Conservation (phyloP, 2,888 invertebrate species). For the Ernsta delagoae region DNA sequence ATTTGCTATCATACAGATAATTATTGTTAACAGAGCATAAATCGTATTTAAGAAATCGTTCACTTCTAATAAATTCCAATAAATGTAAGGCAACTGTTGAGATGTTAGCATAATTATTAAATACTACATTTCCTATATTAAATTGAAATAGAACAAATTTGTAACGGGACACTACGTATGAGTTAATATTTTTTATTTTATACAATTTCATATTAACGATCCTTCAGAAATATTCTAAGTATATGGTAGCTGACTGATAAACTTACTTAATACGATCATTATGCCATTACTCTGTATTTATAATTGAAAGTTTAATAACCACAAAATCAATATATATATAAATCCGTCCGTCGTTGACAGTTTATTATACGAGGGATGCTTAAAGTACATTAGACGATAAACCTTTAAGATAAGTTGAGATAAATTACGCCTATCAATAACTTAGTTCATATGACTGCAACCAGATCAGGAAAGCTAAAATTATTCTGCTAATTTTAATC, state of each 20-base stretch:
- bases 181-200: not conserved
- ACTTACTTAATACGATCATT: not conserved
- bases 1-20: conserved; percentile 6
- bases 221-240: too few species aligned
- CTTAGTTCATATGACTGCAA: conserved; percentile 21
- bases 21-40: conserved; percentile 6
- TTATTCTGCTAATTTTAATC: conserved; percentile 14
- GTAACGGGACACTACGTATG: not conserved
- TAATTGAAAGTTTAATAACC: not conserved
- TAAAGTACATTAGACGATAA: conserved; percentile 7
- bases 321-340: not conserved
- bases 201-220: not conserved
- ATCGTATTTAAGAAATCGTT: not conserved
- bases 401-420: conserved; percentile 23
- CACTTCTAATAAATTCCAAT: conserved; percentile 13
- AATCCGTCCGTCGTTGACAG: not conserved
- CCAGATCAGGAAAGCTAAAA: conserved; percentile 12
- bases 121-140: not conserved
- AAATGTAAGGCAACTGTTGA: not conserved
- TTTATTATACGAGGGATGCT: not conserved
- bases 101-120: not conserved
- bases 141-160: not conserved
- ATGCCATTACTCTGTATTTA: not conserved
- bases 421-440: conserved; percentile 25
- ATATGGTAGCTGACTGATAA: not conserved